Base-by-base conservation (phyloP, 2,888 invertebrate species). In the Mimumesa dahlbomi region DNA sequence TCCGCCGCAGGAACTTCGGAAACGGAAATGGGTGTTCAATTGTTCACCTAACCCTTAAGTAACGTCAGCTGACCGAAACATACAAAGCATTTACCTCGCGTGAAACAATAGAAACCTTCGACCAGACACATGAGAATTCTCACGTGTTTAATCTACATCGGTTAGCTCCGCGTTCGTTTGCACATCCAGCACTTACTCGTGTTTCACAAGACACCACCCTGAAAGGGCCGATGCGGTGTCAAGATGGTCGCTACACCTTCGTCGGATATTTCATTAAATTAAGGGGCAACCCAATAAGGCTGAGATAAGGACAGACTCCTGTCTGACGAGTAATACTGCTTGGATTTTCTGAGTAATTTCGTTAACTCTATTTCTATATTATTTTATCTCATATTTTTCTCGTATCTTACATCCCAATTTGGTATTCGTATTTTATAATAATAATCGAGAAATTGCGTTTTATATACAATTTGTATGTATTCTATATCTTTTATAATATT, bases 241-340 rank as follows among this genome's bases (percentile, higher is more conserved):
- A 31, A 18, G 43, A 29, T 29, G 31, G 38, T 16, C 48, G 45
- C 34, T 18, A 14, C 43, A 49, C 57, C 56, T 43, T 31, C 22
- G 40, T 7, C 16, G 56, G 57, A 54, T 56, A 62, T 67, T 59
- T 67, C 62, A 59, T 73, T 72, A 67, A 62, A 73, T 73, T 67
- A 66, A 71, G 59, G 34, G 48, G 16, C 22, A n/a, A 45, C 53
- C 45, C 48, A 56, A 56, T 6, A 38, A 36, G 13, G 16, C 4
- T 21, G 22, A 31, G 49, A 36, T 59, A 34, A 50, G 46, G 57
- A 70, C 25, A 36, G 65, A 56, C 48, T 48, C 18, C 43, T 16
- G 14, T 7, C 14, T 31, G 18, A 5, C 25, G 29, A n/a, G n/a
- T n/a, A n/a, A n/a, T n/a, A n/a, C n/a, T n/a, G n/a, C n/a, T n/a